Evolutionary conservation across 2,797 vertebrate species (phyloP).

Genomic region (Orestias chungarensis): DNA sequence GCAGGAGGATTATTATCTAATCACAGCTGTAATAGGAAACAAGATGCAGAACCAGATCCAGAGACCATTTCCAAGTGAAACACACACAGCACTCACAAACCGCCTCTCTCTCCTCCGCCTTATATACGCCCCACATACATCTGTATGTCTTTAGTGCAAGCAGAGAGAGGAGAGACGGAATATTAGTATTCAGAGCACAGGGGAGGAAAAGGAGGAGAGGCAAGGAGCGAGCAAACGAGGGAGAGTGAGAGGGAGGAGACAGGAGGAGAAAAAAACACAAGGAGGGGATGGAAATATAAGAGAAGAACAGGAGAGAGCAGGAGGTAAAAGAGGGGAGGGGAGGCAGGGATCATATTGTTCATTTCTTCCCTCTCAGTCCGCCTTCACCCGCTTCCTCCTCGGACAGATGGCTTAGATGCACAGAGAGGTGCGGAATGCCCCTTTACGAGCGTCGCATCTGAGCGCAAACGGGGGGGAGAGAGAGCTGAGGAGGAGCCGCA

Average conservation of each 20-base stretch:
- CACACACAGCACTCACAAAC: conserved; percentile 29
- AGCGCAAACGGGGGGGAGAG: conserved; percentile 41
- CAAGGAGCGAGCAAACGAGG: conserved; percentile 42
- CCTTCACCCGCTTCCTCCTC: conserved; percentile 69
- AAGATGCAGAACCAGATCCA: conserved; percentile 41
- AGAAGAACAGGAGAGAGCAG: conserved; percentile 66
- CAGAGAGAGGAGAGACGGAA: conserved; percentile 68
- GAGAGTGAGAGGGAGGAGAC: conserved; percentile 63
- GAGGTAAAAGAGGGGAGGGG: conserved; percentile 66
- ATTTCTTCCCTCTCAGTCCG: conserved; percentile 75
- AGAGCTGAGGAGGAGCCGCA: conserved; percentile 23
- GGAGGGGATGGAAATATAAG: conserved; percentile 64
- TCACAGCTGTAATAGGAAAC: conserved; percentile 58
- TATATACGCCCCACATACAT: conserved; percentile 73
- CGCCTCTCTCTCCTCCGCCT: conserved; percentile 31
- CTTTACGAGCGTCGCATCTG: conserved; percentile 74
- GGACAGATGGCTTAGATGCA: conserved; percentile 30
- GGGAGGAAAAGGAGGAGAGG: conserved; percentile 51
- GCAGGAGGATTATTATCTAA: conserved; percentile 54
- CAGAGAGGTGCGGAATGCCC: conserved; percentile 70
- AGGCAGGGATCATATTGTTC: conserved; percentile 63
- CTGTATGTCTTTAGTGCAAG: conserved; percentile 81
- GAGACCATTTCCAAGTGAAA: conserved; percentile 31
- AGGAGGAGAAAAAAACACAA: conserved; percentile 63
- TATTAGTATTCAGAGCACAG: conserved; percentile 86